These are phyloP conservation scores for Ypsolopha sequella DNA, from an alignment of 2,888 invertebrate genomes.

Conservation along the genomic window DNA sequence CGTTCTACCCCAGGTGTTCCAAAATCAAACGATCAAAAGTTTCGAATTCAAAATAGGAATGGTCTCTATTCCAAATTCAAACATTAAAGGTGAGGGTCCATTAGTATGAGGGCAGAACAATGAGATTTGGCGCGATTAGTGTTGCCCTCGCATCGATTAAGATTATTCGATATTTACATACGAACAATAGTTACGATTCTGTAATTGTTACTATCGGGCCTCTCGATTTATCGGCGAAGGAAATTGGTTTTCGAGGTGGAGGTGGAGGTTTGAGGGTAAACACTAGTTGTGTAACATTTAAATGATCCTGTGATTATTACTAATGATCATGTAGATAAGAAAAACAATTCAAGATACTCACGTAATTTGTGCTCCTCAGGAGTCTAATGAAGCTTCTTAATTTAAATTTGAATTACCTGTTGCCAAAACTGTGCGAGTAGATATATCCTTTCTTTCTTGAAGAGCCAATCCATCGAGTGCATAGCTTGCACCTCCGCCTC, in stretches of 20 bases:
- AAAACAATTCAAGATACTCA: neutral
- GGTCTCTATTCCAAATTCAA: neutral
- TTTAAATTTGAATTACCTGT: slow-evolving; percentile 75
- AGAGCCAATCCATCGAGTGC: slow-evolving; percentile 97
- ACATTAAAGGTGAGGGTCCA: slow-evolving; percentile 2
- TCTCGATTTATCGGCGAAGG: slow-evolving; percentile 9
- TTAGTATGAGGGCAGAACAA: slow-evolving; percentile 2
- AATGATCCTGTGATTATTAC: slow-evolving; percentile 5
- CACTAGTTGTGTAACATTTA: slow-evolving; percentile 6
- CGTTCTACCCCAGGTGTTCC: too few relatives aligned
- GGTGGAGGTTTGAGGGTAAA: slow-evolving; percentile 4
- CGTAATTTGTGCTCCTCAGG: neutral
- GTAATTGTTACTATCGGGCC: slow-evolving; percentile 9
- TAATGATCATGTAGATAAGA: neutral
- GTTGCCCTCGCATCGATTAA: slow-evolving; percentile 7
- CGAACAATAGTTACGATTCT: slow-evolving; percentile 18
- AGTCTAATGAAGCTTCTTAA: neutral
- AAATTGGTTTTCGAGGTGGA: slow-evolving; percentile 8
- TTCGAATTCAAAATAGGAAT: neutral
- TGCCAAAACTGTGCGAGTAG: slow-evolving; percentile 96
- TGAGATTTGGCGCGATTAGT: slow-evolving; percentile 4
- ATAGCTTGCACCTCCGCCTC: slow-evolving; percentile 94
- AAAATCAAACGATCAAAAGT: neutral
- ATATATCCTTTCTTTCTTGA: slow-evolving; percentile 95
- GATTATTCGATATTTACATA: slow-evolving; percentile 17